Percentiles rank a stretch among this genome's conserved stretches.
Evolutionary conservation across 2,797 vertebrate genomes (phyloP).

Genomic region (Loris lydekkerianus): DNA sequence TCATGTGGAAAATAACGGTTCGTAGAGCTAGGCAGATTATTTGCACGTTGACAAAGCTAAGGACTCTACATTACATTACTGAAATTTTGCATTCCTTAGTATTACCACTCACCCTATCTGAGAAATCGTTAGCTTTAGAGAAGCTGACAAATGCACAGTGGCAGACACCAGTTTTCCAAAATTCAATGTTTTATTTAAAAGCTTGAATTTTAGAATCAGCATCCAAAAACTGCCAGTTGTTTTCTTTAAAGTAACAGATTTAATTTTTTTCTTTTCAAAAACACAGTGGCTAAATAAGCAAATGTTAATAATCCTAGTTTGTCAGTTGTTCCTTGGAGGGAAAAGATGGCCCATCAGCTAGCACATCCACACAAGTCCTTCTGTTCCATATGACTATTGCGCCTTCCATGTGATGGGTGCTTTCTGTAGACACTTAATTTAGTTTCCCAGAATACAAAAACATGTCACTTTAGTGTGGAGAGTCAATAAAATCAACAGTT

Average conservation of each 20-base stretch:
- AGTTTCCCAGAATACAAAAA: background rate
- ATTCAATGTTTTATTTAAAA: constrained; percentile 16
- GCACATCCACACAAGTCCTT: no score
- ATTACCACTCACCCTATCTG: background rate
- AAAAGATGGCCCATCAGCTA: background rate
- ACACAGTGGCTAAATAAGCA: background rate
- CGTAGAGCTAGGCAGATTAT: background rate
- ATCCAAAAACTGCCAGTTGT: background rate
- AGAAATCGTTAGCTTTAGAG: constrained; percentile 1
- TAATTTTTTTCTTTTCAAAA: background rate
- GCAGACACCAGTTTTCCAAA: background rate
- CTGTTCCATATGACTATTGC: background rate
- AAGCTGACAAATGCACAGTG: background rate
- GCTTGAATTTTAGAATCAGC: background rate
- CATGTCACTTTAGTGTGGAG: background rate
- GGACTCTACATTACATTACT: background rate
- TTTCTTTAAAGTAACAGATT: background rate
- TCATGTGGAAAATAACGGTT: background rate
- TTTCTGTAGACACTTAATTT: background rate
- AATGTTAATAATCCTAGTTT: background rate
- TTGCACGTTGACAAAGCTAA: background rate
- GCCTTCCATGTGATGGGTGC: background rate
- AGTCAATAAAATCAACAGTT: background rate
- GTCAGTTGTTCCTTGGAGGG: background rate
- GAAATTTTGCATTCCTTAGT: background rate